phyloP scores from a whole-genome alignment of 2,888 invertebrate species.

The Hemithea aestivaria region DNA sequence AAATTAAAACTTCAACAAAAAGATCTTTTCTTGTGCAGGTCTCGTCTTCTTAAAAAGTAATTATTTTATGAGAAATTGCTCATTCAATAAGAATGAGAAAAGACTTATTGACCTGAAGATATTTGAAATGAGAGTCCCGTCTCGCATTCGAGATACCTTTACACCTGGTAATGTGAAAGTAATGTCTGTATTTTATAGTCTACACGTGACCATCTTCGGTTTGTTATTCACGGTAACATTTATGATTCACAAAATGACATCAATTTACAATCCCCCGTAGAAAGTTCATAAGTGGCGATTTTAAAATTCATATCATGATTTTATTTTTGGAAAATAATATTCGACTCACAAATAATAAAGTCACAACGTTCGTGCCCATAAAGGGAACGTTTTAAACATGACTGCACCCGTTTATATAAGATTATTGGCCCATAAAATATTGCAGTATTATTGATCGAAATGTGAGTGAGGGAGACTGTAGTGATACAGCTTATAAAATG shows the following conservation, averaged over 20 bases:
- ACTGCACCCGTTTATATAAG: constrained; percentile 15
- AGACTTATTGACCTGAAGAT: too few species aligned
- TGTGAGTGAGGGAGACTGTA: constrained; percentile 31
- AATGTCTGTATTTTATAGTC: too few species aligned
- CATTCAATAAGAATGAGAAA: background rate
- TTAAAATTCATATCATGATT: constrained; percentile 3
- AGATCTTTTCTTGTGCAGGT: too few species aligned
- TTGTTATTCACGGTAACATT: background rate
- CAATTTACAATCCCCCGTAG: background rate
- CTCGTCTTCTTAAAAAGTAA: too few species aligned
- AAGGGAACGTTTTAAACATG: constrained; percentile 15
- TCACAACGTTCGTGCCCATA: constrained; percentile 14
- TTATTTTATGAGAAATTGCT: too few species aligned
- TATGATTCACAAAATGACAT: background rate
- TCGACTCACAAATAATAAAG: constrained; percentile 11
- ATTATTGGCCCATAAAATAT: constrained; percentile 25
- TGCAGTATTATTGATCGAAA: constrained; percentile 29
- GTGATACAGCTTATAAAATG: constrained; percentile 45
- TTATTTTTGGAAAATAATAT: constrained; percentile 7
- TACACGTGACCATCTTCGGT: background rate
- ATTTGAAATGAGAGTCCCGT: too few species aligned
- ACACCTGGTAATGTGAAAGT: too few species aligned
- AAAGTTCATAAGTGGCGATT: background rate
- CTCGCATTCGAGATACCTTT: too few species aligned
- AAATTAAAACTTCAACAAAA: too few species aligned